These are phyloP conservation scores for Tylochromis polylepis DNA, from an alignment of 2,113 vertebrate genomes.

Conservation along the genomic window DNA sequence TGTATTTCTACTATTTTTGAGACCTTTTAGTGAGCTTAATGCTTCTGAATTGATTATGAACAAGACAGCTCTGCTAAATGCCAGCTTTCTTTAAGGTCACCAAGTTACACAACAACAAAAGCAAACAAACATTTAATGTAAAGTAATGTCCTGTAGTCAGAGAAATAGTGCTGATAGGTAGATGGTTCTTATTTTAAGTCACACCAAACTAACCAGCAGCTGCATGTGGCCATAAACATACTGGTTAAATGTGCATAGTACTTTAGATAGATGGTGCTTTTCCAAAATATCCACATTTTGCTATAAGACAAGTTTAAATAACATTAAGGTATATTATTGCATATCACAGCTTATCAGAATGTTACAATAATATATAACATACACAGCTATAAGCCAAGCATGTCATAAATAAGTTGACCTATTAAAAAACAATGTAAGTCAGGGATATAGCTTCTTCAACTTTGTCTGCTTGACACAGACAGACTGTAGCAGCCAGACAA, in stretches of 20 bases:
- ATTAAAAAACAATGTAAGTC: neutral
- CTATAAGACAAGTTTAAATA: neutral
- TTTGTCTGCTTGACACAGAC: neutral
- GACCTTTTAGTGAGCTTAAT: neutral
- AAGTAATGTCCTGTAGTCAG: neutral
- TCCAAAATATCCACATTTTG: neutral
- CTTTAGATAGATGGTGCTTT: neutral
- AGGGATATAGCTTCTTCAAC: neutral
- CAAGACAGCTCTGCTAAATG: neutral
- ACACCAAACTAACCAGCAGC: neutral
- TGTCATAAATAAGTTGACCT: neutral
- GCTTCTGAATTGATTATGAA: neutral
- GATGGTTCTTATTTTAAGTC: neutral
- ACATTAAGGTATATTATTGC: neutral
- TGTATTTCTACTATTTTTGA: neutral
- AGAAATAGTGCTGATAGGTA: neutral
- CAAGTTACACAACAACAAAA: neutral
- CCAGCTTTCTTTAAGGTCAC: neutral
- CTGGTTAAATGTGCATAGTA: neutral
- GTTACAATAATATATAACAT: neutral
- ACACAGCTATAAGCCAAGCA: neutral
- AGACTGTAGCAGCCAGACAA: conserved; percentile 15
- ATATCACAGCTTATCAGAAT: neutral
- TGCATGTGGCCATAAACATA: neutral
- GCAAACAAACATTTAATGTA: neutral